These are phyloP conservation scores for Carterocephalus palaemon DNA, from an alignment of 2,888 invertebrate genomes.

Conservation along the genomic window DNA sequence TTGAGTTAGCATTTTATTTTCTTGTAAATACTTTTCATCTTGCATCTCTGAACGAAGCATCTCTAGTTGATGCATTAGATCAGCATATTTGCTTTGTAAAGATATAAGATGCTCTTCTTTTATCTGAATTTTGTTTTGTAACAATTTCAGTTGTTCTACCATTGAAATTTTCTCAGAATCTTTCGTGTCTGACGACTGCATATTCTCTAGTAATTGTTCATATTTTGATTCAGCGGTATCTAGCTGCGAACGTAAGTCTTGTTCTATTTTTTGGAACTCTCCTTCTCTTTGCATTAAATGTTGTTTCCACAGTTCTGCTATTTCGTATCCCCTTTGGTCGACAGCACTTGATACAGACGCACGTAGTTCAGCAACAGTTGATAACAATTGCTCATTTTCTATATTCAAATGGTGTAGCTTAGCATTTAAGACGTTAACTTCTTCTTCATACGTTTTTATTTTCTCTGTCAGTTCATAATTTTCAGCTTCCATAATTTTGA, in stretches of 20 bases:
- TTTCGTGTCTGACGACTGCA: constrained; percentile 68
- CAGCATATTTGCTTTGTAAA: constrained; percentile 65
- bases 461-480: constrained; percentile 42
- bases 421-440: constrained; percentile 51
- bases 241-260: constrained; percentile 73
- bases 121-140: constrained; percentile 67
- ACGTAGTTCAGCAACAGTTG: constrained; percentile 67
- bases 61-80: constrained; percentile 61
- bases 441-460: constrained; percentile 39
- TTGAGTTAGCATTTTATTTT: constrained; percentile 62
- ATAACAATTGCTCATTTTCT: constrained; percentile 67
- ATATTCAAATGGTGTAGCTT: constrained; percentile 59
- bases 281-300: constrained; percentile 82
- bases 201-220: constrained; percentile 65
- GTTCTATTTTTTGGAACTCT: constrained; percentile 78
- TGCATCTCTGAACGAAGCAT: constrained; percentile 68
- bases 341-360: constrained; percentile 74
- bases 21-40: constrained; percentile 65
- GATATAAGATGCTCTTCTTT: constrained; percentile 64
- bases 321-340: constrained; percentile 83
- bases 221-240: constrained; percentile 69
- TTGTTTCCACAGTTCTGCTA: constrained; percentile 84
- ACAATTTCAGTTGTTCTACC: constrained; percentile 60
- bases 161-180: constrained; percentile 66
- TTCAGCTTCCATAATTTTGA: constrained; percentile 47